Evolutionary conservation across 1,140 invertebrate genomes (phyloP), one percentile per base, ranked within the genome.

Genomic region (Drosophila teissieri): DNA sequence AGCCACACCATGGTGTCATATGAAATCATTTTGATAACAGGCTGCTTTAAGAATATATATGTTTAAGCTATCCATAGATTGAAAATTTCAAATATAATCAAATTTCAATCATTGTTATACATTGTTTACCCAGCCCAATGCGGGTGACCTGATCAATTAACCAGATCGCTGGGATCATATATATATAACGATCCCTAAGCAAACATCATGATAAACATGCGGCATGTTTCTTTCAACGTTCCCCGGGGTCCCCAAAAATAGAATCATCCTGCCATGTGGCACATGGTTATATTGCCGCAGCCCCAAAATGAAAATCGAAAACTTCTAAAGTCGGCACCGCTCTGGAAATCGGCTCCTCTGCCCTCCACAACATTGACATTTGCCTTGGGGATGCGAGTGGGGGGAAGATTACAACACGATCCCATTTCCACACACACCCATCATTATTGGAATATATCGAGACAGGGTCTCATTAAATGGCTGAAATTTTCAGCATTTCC

Each of bases 401-500:
- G 51, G 56, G 53, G 61, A 79, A 79, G 72, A 77, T 81, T 86
- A 81, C 81, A 55, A 73, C 67, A 86, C 73, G 82, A 84, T 75
- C 42, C 34, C 56, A 68, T 73, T 73, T 67, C 69, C 70, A 73
- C 48, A 73, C 48, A 19, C 19, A 42, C 57, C 69, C 68, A 72
- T 56, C 42, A 37, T 49, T 34, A 69, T 37, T n/a, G 37, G 45
- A n/a, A 31, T 31, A 31, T 31, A 31, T 39, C 31, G 51, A 10
- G 15, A 17, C 53, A 69, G 73, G 78, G 64, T 73, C 78, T 86
- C 82, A 88, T 86, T 86, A 78, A 85, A 81, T 70, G 82, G 54
- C 86, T 83, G 78, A 78, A 83, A 77, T 80, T 80, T 84, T 54
- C 83, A 76, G 72, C 73, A 77, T 77, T 77, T 77, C 73, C 64